Conservation (phyloP, 92 coral and sea anemone species). For the Bergia sp. region DNA sequence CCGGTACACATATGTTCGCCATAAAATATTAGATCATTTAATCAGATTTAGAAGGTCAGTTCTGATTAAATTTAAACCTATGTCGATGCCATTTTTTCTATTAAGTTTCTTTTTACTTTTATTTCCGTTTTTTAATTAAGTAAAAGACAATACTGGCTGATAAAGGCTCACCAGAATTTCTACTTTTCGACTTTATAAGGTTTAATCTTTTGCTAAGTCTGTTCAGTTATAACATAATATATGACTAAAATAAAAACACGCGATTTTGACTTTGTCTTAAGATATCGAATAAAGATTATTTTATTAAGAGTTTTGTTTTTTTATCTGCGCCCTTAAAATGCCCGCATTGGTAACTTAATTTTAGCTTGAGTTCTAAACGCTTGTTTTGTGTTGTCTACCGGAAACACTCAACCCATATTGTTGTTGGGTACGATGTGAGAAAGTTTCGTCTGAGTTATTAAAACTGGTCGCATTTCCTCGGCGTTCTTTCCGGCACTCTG, state of each 20-base stretch:
- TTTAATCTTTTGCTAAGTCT: no score
- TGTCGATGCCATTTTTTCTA: neutral
- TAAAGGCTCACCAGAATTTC: no score
- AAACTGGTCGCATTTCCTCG: neutral
- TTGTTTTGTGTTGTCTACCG: neutral
- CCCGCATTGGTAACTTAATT: neutral
- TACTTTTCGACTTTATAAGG: neutral
- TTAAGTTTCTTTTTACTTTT: no score
- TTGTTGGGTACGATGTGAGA: no score
- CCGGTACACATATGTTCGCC: neutral
- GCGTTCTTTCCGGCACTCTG: neutral
- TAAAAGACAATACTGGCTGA: neutral
- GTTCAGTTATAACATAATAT: no score
- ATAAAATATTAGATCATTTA: neutral
- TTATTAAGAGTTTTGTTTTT: no score
- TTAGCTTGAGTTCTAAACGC: neutral
- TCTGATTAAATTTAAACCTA: neutral
- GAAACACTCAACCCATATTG: neutral
- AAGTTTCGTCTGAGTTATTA: neutral
- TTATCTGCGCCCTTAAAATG: neutral
- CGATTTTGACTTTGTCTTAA: no score
- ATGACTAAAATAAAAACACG: neutral
- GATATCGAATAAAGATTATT: neutral
- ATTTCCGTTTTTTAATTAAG: neutral
- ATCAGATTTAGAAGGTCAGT: neutral